phyloP scores from a whole-genome alignment of 2,113 vertebrate species.

The Oplegnathus fasciatus region DNA sequence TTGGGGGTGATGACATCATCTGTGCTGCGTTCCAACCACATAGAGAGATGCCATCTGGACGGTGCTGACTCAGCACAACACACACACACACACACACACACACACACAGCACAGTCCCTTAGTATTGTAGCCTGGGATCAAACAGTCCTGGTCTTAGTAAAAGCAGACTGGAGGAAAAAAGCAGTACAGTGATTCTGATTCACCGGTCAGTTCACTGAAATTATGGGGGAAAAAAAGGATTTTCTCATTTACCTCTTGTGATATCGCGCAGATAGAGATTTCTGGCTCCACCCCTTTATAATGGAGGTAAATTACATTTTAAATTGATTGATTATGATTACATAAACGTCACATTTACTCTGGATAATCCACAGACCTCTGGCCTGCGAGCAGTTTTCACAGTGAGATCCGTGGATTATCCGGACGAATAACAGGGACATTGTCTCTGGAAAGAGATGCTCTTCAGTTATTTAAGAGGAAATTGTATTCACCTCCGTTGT shows the following conservation, averaged over 20 bases:
- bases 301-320: neutral
- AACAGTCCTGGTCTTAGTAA: conserved; percentile 1
- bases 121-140: conserved; percentile 14
- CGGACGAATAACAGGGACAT: neutral
- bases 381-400: neutral
- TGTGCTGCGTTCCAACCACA: conserved; percentile 56
- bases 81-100: conserved; percentile 28
- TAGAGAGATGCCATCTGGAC: conserved; percentile 78
- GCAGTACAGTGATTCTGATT: neutral
- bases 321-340: neutral
- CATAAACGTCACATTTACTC: neutral
- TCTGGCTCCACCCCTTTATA: neutral
- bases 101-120: neutral
- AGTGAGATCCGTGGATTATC: neutral
- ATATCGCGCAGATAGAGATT: neutral
- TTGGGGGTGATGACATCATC: conserved; percentile 70
- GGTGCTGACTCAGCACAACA: conserved; percentile 77
- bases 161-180: neutral
- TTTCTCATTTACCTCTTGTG: no score
- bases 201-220: neutral
- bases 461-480: neutral
- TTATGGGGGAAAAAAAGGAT: neutral
- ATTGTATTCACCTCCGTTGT: neutral
- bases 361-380: neutral
- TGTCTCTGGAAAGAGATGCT: neutral